Evolutionary conservation across 2,797 vertebrate genomes (phyloP), one percentile per base, ranked within the genome.

Genomic region (Eulemur mongoz): DNA sequence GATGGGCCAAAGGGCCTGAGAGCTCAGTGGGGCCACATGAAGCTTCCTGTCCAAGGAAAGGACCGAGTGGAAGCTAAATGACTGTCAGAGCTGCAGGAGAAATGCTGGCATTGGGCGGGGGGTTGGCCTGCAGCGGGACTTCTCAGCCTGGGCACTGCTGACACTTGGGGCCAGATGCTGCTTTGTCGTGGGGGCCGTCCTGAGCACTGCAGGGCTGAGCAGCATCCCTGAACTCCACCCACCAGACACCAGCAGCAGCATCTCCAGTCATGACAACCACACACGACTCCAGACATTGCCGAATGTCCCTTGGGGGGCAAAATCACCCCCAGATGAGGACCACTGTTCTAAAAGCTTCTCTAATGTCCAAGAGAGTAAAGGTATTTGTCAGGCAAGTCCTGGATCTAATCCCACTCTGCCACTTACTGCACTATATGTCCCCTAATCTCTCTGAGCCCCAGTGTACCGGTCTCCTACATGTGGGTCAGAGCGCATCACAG

Each of bases 321-420:
- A 78, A 48, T 70, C 30, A 22, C 50, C 79, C 30, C 20, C 72
- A n/a, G 38, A 30, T 48, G 50, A 93, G 80, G 86, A 38, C 9
- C 61, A 7, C 6, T 27, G 59, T 65, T 67, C 82, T 67, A 27
- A 57, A 54, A 89, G 20, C 32, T 80, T 48, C 61, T 27, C 38
- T 43, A 43, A 25, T 7, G 15, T 83, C 61, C 32, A 54, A 57
- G 72, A 75, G 43, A 79, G 23, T 57, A 93, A 27, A 52, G n/a
- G 32, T 80, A 18, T 9, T 84, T 48, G 10, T 22, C 69, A 38
- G n/a, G 40, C 11, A 50, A 86, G 72, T 38, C 54, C 35, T 72
- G 79, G 78, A 67, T 94, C 91, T 91, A 27, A 70, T 25, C 32
- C 61, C 52, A 67, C 85, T 67, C 82, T 69, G 40, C 84, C 40